Base-by-base conservation (phyloP, 30 jellyfish, hydroid and myxozoan genomes). In the Mastigias papua region DNA sequence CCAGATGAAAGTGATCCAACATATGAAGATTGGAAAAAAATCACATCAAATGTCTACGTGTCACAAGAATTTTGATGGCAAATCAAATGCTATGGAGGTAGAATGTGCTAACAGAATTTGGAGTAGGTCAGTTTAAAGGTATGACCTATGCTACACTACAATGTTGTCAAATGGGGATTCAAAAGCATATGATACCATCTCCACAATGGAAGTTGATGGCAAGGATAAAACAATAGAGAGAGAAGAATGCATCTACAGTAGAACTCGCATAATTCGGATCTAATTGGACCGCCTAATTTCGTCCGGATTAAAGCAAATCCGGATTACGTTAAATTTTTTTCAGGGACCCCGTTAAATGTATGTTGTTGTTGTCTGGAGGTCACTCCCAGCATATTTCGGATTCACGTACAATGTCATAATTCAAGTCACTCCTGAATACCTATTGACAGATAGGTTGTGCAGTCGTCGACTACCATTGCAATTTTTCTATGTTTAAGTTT, bases 201-300 rank as follows among this genome's bases (percentile, higher is more conserved):
- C 51, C 26, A 76, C 31, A 70, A 48, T 57, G 20, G 34, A 57
- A 37, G 65, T 62, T 9, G 58, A 84, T 71, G 87, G 93, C 69
- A 22, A 30, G 1, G 70, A 64, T 42, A 34, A 32, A 20, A 28
- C 23, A 17, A 85, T 85, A 1, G 48, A 10, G 22, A 77, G 78
- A 71, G 96, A 76, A 49, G 96, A 88, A 34, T 88, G 91, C 48
- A 68, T n/a, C n/a, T n/a, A n/a, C n/a, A n/a, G n/a, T n/a, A n/a
- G n/a, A n/a, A n/a, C n/a, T n/a, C n/a, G n/a, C n/a, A n/a, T n/a
- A n/a, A n/a, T n/a, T n/a, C n/a, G n/a, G n/a, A n/a, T n/a, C n/a
- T n/a, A n/a, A n/a, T n/a, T n/a, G n/a, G n/a, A n/a, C n/a, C n/a
- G n/a, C n/a, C n/a, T n/a, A n/a, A n/a, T n/a, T n/a, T n/a, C n/a